Evolutionary conservation across 2,797 vertebrate species (phyloP), one percentile per base, ranked within the genome.

Genomic region (Eidolon dupreanum): DNA sequence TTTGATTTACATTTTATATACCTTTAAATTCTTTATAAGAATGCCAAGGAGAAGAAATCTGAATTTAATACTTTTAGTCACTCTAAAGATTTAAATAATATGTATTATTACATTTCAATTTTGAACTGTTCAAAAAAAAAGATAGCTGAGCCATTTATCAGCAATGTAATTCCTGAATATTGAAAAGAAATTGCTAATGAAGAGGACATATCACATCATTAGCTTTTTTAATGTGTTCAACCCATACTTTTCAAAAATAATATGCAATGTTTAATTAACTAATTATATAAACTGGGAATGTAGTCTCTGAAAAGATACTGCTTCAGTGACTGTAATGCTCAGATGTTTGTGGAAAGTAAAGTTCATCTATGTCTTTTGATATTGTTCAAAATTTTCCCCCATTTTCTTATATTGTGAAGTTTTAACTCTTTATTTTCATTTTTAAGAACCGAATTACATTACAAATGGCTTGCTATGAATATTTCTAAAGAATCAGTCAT

Each of bases 181-280:
- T 95, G 61, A 96, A 97, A 77, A 96, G 66, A 98, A 98, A 97
- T 17, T 96, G 85, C n/a, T 97, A 71, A 96, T 96, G 61, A 97
- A 95, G 92, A 95, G 74, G 26, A 57, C 31, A 94, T 93, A 93
- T 78, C 53, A 93, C 55, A 93, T 85, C 89, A 93, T 97, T 94
- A 97, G 88, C 8, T 93, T 65, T 88, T 96, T 75, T 65, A 97
- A 88, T 87, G 81, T 78, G 96, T 10, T 84, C 70, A 95, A 94
- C 93, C 81, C 49, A 84, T 19, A 96, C 1, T 53, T 97, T 96
- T 85, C 68, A 97, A 95, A 97, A 55, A 89, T 82, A 97, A 93
- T 94, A 97, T 95, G 20, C 36, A 93, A 13, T 90, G 95, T 93
- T 98, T 98, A 98, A 98, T 97, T 98, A 98, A 94, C 28, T 96